Evolutionary conservation across 1,140 invertebrate genomes (phyloP).

Genomic region (Leptoteleia sp.): DNA sequence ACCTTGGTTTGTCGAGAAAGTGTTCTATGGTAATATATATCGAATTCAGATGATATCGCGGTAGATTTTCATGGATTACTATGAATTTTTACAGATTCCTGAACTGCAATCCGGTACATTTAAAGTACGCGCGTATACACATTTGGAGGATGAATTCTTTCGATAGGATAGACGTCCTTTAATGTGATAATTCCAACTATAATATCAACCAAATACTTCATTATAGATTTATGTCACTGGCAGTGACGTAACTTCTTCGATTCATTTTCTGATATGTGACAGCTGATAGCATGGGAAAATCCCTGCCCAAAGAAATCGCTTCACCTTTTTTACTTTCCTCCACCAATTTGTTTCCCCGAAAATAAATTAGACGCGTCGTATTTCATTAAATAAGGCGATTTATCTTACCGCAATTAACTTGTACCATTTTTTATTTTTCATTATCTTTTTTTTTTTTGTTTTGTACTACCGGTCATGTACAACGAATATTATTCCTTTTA

Average conservation of each 20-base stretch:
- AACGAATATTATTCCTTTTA: too few relatives aligned
- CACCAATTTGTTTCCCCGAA: too few relatives aligned
- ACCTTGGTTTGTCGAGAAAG: conserved; percentile 13
- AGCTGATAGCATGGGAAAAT: background rate
- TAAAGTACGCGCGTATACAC: background rate
- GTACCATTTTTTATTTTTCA: too few relatives aligned
- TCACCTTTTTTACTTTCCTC: background rate
- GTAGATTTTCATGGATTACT: conserved; percentile 44
- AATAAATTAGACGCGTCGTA: background rate
- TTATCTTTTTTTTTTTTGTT: too few relatives aligned
- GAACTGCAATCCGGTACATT: conserved; percentile 1
- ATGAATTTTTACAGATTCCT: conserved; percentile 40
- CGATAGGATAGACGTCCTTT: conserved; percentile 28
- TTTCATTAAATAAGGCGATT: too few relatives aligned
- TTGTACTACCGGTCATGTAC: too few relatives aligned
- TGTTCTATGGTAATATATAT: conserved; percentile 28
- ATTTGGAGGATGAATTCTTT: conserved; percentile 15
- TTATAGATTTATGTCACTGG: conserved; percentile 17
- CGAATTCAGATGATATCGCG: conserved; percentile 35
- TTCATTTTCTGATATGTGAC: conserved; percentile 21
- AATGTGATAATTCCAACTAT: conserved; percentile 21
- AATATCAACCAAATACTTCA: conserved; percentile 22
- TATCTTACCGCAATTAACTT: too few relatives aligned
- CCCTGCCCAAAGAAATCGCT: background rate
- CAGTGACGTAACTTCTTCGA: background rate